These are phyloP conservation scores for Lamellibrachia luymesi DNA, from an alignment of 1,140 invertebrate genomes.

Conservation along the genomic window DNA sequence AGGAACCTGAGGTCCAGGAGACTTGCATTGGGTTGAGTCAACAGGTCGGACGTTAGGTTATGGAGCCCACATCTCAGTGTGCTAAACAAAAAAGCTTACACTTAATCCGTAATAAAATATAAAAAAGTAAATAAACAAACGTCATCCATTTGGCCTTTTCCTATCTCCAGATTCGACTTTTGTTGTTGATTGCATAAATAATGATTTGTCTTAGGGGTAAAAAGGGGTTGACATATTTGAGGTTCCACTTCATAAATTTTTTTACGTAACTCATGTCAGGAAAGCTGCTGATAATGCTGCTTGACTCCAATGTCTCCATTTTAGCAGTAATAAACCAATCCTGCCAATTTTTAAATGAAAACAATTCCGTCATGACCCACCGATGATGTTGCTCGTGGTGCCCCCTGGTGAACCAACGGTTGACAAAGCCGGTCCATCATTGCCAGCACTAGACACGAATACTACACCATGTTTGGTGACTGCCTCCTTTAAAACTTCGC, in stretches of 20 bases:
- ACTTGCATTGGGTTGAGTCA: not conserved
- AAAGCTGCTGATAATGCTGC: not conserved
- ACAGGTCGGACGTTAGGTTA: not conserved
- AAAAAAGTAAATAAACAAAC: too few species aligned
- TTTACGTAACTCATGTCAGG: too few species aligned
- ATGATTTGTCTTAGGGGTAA: too few species aligned
- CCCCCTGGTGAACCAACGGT: conserved; percentile 92
- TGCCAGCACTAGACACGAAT: conserved; percentile 90
- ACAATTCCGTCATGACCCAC: conserved; percentile 52
- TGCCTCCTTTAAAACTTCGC: conserved; percentile 65
- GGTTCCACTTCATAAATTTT: too few species aligned
- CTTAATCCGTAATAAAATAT: too few species aligned
- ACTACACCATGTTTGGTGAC: conserved; percentile 89
- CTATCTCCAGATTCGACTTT: too few species aligned
- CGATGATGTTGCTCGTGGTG: conserved; percentile 80
- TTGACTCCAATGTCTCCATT: not conserved
- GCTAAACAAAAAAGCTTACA: too few species aligned
- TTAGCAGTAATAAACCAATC: not conserved
- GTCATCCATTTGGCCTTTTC: too few species aligned
- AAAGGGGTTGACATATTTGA: too few species aligned
- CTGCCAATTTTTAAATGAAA: conserved; percentile 7
- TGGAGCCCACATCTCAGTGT: not conserved
- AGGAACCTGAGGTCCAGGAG: too few species aligned
- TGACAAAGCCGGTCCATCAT: conserved; percentile 88
- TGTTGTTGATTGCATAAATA: too few species aligned